Conservation (phyloP, 2,113 vertebrate genomes). For the Chaetodon trifascialis region DNA sequence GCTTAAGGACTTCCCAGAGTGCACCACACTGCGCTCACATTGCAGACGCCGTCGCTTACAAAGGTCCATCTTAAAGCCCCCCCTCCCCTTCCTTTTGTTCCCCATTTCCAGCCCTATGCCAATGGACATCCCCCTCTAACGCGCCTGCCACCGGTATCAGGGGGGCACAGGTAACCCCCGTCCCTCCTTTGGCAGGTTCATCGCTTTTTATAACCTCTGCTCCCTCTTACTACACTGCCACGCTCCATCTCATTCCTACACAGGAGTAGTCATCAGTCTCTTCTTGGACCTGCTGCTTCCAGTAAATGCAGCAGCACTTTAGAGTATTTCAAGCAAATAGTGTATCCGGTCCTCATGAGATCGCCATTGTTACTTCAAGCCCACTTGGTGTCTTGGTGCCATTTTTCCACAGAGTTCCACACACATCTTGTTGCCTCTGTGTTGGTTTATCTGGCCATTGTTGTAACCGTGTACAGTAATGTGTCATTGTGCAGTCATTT, state of each 20-base stretch:
- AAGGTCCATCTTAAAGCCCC: constrained; percentile 74
- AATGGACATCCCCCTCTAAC: constrained; percentile 66
- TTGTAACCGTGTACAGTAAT: constrained; percentile 69
- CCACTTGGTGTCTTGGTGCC: constrained; percentile 76
- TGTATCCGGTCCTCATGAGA: constrained; percentile 57
- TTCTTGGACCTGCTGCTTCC: constrained; percentile 58
- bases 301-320: constrained; percentile 66
- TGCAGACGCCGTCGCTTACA: constrained; percentile 78
- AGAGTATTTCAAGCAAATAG: constrained; percentile 55
- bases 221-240: constrained; percentile 75
- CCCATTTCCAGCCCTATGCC: constrained; percentile 61
- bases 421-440: constrained; percentile 84
- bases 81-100: constrained; percentile 35
- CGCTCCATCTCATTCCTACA: constrained; percentile 83
- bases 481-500: constrained; percentile 77
- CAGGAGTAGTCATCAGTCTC: constrained; percentile 82
- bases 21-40: constrained; percentile 78
- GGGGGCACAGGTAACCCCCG: constrained; percentile 72
- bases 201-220: constrained; percentile 71
- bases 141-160: constrained; percentile 53
- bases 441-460: constrained; percentile 78
- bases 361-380: constrained; percentile 70
- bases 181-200: constrained; percentile 67
- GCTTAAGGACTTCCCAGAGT: constrained; percentile 84
- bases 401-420: constrained; percentile 72